phyloP scores from a whole-genome alignment of 2,113 vertebrate genomes.

The Pelusios castaneus region DNA sequence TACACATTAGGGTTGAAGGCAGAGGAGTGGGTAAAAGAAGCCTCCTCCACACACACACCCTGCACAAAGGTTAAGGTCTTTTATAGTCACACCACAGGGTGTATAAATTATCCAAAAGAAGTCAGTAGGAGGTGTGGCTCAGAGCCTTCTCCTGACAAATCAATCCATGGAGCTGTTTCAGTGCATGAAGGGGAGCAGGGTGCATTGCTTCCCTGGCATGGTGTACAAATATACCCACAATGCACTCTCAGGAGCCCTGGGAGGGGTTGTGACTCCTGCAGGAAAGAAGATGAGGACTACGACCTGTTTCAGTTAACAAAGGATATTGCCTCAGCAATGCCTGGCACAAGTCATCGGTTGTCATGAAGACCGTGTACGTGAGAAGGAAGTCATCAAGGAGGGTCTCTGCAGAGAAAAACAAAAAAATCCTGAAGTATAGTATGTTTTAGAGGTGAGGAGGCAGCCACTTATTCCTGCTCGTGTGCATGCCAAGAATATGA shows the following conservation, averaged over 20 bases:
- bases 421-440: conserved; percentile 32
- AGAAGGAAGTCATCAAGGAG: conserved; percentile 96
- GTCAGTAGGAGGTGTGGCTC: not conserved
- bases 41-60: not conserved
- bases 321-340: conserved; percentile 98
- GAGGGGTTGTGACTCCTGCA: not conserved
- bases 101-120: not conserved
- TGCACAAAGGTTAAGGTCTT: not conserved
- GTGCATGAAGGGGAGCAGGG: not conserved
- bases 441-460: not conserved
- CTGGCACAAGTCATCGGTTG: conserved; percentile 94
- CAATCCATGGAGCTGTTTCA: not conserved
- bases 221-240: not conserved
- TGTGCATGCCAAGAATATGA: not conserved
- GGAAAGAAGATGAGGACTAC: not conserved
- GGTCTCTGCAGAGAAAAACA: conserved; percentile 82
- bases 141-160: not conserved
- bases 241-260: not conserved
- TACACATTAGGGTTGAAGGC: not conserved
- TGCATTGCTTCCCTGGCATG: not conserved
- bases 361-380: conserved; percentile 97
- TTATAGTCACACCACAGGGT: not conserved
- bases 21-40: not conserved
- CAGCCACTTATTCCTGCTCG: not conserved
- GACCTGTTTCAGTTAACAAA: conserved; percentile 66